Evolutionary conservation across 2,113 vertebrate species (phyloP).

Genomic region (Myotis brandtii): DNA sequence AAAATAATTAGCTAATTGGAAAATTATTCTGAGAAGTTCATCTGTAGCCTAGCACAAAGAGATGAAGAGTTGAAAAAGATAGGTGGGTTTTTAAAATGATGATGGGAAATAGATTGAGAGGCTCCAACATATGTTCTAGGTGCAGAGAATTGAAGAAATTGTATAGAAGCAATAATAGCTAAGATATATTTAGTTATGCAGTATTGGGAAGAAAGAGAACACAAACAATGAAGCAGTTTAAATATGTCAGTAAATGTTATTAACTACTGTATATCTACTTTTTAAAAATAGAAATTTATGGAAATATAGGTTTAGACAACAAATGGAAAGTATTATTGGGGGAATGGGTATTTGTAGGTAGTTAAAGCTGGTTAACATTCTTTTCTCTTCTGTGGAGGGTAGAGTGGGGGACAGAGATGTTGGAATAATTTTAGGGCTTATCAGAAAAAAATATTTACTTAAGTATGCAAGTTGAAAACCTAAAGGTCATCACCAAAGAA

Average conservation of each 20-base stretch:
- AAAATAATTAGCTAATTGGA: neutral
- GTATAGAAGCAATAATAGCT: neutral
- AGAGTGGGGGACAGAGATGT: neutral
- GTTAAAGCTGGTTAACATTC: neutral
- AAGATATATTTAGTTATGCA: neutral
- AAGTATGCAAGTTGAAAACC: neutral
- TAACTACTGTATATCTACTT: neutral
- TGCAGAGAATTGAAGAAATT: neutral
- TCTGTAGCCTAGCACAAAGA: neutral
- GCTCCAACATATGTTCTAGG: neutral
- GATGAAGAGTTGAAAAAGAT: neutral
- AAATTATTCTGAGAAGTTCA: conserved; percentile 26
- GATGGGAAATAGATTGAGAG: neutral
- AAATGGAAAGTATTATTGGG: neutral
- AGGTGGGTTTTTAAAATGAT: neutral
- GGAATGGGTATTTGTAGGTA: neutral
- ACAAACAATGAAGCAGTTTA: neutral
- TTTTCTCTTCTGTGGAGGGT: neutral
- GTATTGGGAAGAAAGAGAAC: neutral
- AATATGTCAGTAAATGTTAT: neutral
- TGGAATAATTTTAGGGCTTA: neutral
- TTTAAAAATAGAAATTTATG: neutral
- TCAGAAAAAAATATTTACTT: conserved; percentile 1
- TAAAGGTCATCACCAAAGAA: neutral
- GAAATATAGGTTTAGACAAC: neutral